These are phyloP conservation scores for Baccha elongata DNA, from an alignment of 2,888 invertebrate species.

Conservation along the genomic window DNA sequence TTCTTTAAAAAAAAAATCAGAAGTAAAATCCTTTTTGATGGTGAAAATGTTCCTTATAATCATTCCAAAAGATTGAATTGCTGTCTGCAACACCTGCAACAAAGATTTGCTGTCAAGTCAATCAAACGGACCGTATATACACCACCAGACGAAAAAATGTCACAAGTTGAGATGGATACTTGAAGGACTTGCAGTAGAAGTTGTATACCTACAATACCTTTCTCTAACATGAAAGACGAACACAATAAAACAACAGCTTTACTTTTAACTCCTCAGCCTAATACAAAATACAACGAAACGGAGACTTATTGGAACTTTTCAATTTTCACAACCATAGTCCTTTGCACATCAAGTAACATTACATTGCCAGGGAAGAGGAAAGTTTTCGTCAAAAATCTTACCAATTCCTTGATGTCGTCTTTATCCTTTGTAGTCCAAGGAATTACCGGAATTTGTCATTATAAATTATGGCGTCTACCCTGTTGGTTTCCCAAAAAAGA, in stretches of 20 bases:
- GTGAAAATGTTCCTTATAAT: too few species aligned
- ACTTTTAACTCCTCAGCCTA: slow-evolving; percentile 1
- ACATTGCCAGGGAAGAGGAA: not conserved
- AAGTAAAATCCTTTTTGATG: too few species aligned
- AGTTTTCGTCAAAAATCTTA: slow-evolving; percentile 28
- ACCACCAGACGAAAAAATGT: slow-evolving; percentile 21
- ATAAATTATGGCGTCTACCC: slow-evolving; percentile 65
- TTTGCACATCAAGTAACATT: slow-evolving; percentile 3
- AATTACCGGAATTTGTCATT: slow-evolving; percentile 71
- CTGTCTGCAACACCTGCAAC: slow-evolving; percentile 51
- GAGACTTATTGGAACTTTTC: slow-evolving; percentile 67
- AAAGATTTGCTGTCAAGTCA: slow-evolving; percentile 35
- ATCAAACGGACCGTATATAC: slow-evolving; percentile 25
- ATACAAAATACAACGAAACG: slow-evolving; percentile 4
- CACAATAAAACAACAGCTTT: not conserved
- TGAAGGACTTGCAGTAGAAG: slow-evolving; percentile 19
- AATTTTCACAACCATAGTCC: slow-evolving; percentile 53
- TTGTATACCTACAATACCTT: not conserved
- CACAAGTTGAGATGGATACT: slow-evolving; percentile 60
- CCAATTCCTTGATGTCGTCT: slow-evolving; percentile 41
- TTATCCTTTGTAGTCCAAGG: slow-evolving; percentile 62
- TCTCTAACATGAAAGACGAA: not conserved
- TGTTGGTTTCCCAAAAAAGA: slow-evolving; percentile 20
- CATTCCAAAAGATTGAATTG: too few species aligned
- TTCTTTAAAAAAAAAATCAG: too few species aligned